Evolutionary conservation across 1,140 invertebrate genomes (phyloP).

Genomic region (Leptinotarsa texana): DNA sequence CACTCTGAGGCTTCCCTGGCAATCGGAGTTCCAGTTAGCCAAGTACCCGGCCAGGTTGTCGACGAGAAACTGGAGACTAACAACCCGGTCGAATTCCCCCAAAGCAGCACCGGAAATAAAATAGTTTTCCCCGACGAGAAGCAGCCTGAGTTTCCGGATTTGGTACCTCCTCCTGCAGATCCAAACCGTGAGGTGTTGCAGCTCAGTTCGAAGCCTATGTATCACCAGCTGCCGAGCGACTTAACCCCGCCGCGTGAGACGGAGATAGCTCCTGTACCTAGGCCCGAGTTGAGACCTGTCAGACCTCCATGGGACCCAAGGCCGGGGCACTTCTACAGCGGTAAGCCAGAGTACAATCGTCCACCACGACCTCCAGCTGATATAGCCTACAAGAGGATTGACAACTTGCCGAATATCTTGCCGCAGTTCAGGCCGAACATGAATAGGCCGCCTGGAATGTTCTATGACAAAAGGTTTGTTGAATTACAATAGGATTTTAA

Average conservation of each 20-base stretch:
- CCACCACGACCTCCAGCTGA: constrained; percentile 48
- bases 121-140: constrained; percentile 54
- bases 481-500: too few species aligned
- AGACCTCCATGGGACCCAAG: constrained; percentile 54
- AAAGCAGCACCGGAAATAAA: constrained; percentile 40
- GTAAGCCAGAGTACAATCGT: constrained; percentile 51
- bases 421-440: constrained; percentile 71
- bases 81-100: constrained; percentile 44
- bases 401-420: constrained; percentile 68
- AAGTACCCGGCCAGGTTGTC: constrained; percentile 52
- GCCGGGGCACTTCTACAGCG: constrained; percentile 53
- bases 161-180: constrained; percentile 32
- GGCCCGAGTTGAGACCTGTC: constrained; percentile 27
- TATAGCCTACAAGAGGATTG: constrained; percentile 51
- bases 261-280: constrained; percentile 30
- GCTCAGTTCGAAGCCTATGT: constrained; percentile 54
- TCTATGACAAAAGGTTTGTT: constrained; percentile 35
- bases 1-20: constrained; percentile 52
- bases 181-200: constrained; percentile 48
- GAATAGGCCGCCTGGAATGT: constrained; percentile 34
- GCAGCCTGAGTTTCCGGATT: constrained; percentile 22
- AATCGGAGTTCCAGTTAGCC: constrained; percentile 50
- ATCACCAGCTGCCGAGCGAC: constrained; percentile 53
- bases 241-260: constrained; percentile 52
- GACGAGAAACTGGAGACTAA: constrained; percentile 51